phyloP scores from a whole-genome alignment of 2,113 vertebrate genomes.

The Clarias batrachus region DNA sequence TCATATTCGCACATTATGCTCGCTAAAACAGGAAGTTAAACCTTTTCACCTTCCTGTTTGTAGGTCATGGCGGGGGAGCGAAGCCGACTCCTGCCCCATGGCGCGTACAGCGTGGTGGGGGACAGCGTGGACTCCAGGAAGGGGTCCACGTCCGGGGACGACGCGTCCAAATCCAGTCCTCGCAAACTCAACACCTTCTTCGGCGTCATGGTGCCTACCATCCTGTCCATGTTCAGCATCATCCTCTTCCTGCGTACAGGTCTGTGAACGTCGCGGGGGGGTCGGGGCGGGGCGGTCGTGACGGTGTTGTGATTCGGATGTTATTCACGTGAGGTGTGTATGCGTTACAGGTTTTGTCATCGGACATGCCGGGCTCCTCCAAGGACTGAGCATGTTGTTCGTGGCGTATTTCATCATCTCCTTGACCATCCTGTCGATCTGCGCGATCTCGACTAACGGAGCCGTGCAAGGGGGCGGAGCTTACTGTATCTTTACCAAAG shows the following conservation, averaged over 20 bases:
- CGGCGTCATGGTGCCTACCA: constrained; percentile 87
- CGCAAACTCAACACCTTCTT: constrained; percentile 86
- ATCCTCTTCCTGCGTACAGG: constrained; percentile 86
- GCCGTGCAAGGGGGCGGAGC: constrained; percentile 86
- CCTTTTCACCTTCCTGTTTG: constrained; percentile 20
- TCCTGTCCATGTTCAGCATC: constrained; percentile 93
- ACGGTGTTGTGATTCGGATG: not conserved
- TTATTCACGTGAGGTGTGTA: not conserved
- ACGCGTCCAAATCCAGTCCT: constrained; percentile 52
- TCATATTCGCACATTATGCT: not conserved
- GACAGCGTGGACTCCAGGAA: constrained; percentile 42
- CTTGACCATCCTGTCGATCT: constrained; percentile 87
- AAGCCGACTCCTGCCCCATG: constrained; percentile 79
- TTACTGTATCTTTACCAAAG: constrained; percentile 85
- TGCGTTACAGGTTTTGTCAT: constrained; percentile 82
- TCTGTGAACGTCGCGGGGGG: constrained; percentile 57
- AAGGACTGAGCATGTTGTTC: constrained; percentile 82
- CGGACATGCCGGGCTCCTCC: constrained; percentile 84
- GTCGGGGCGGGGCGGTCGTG: not conserved
- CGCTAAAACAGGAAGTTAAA: constrained; percentile 5
- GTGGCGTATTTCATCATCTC: constrained; percentile 87
- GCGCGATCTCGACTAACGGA: constrained; percentile 90
- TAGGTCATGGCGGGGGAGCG: constrained; percentile 80
- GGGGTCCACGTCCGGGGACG: constrained; percentile 40
- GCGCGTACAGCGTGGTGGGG: constrained; percentile 66